phyloP scores from a whole-genome alignment of 2,113 vertebrate species.

The Leiothrix lutea region DNA sequence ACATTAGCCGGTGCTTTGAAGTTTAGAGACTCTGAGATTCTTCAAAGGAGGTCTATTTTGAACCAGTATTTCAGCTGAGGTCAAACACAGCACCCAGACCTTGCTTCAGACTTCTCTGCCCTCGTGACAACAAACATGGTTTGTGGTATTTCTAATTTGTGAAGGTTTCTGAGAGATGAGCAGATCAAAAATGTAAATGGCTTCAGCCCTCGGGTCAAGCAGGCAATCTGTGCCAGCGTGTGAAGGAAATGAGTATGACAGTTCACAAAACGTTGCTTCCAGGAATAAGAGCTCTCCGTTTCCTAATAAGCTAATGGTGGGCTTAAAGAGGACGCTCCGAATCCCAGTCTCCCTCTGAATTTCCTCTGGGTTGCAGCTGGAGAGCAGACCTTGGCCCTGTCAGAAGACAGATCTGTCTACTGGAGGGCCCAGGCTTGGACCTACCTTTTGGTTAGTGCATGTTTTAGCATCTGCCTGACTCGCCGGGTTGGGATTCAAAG shows the following conservation, averaged over 20 bases:
- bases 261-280: constrained; percentile 58
- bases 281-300: constrained; percentile 3
- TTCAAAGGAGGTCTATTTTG: constrained; percentile 17
- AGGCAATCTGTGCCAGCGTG: constrained; percentile 53
- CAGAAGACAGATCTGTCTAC: background rate
- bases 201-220: constrained; percentile 52
- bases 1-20: constrained; percentile 13
- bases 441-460: background rate
- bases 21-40: background rate
- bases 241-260: constrained; percentile 56
- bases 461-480: constrained; percentile 22
- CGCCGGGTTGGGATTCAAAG: background rate
- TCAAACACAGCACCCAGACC: background rate
- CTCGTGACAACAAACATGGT: background rate
- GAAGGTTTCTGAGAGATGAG: constrained; percentile 42
- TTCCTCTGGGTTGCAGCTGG: constrained; percentile 24
- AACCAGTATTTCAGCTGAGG: background rate
- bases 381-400: background rate
- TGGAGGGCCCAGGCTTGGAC: background rate
- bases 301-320: background rate
- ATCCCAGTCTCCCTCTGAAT: background rate
- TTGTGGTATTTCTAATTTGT: constrained; percentile 43
- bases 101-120: background rate
- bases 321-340: background rate
- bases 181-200: constrained; percentile 61